phyloP scores from a whole-genome alignment of 2,113 vertebrate genomes.

The Hyaena hyaena region DNA sequence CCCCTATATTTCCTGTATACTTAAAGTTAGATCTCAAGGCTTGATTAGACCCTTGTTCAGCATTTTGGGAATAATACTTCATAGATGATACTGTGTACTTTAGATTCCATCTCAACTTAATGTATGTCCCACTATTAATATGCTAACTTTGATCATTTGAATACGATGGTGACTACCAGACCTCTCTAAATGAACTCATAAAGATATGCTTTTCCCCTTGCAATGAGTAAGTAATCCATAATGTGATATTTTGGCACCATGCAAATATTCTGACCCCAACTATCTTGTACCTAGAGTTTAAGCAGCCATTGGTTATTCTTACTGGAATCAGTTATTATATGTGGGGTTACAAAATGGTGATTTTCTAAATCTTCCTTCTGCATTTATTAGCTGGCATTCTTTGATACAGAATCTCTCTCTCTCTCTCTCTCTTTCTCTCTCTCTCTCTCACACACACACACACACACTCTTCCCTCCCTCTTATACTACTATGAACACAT shows the following conservation, averaged over 20 bases:
- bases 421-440: not conserved
- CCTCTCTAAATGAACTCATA: not conserved
- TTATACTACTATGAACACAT: not conserved
- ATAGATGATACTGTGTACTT: not conserved
- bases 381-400: slow-evolving; percentile 18
- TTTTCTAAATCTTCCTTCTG: slow-evolving; percentile 30
- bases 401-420: not conserved
- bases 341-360: not conserved
- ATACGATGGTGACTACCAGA: not conserved
- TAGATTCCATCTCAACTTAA: not conserved
- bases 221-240: not conserved
- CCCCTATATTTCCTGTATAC: not conserved
- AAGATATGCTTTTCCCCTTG: not conserved
- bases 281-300: not conserved
- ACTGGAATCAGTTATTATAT: not conserved
- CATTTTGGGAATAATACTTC: not conserved
- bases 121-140: not conserved
- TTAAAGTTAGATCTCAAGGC: not conserved
- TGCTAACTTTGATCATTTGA: slow-evolving; percentile 29
- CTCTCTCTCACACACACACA: not conserved
- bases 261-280: not conserved
- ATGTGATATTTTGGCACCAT: not conserved
- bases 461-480: not conserved
- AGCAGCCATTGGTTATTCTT: not conserved
- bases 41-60: not conserved